Evolutionary conservation across 2,113 vertebrate species (phyloP), one percentile per base, ranked within the genome.

Genomic region (Dunckerocampus dactyliophorus): DNA sequence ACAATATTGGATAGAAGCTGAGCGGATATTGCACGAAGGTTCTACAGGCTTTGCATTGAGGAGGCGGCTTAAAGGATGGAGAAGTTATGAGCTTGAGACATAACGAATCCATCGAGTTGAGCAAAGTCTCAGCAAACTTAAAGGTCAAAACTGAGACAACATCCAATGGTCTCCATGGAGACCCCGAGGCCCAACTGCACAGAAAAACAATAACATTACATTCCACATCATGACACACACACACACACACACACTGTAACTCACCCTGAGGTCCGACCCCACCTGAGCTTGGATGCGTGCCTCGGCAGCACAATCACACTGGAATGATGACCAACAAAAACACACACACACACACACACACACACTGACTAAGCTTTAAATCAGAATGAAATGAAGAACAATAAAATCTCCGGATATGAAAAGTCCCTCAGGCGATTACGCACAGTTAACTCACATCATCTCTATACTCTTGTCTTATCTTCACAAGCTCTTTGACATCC

Each of bases 201-300:
- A 71, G 76, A 70, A 72, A 75, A 83, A 72, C 71, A 83, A 70
- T 59, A 28, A 71, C 52, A 37, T 6, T 84, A 78, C 80, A 64
- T 55, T 34, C 31, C 31, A 34, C 57, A 72, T 60, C 59, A 71
- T 80, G 76, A 87, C 82, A 83, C 75, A 55, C 52, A 75, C 74
- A 83, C 75, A 55, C 52, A 75, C 74, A 79, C 68, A 74, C 67
- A 48, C 24, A 8, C 51, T 54, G 59, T 55, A 75, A 82, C 80
- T 73, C 84, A 73, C 76, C 83, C 87, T 75, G 81, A 71, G 82
- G 78, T 83, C 83, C 34, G 84, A 88, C 83, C 82, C 82, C 81
- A 85, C 85, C 85, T 87, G 87, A 83, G 81, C 64, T 55, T 71
- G 74, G 76, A 77, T 83, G 67, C 65, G 61, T 67, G 79, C 76